Evolutionary conservation across 2,797 vertebrate species (phyloP).

Genomic region (Acanthurus tractus): DNA sequence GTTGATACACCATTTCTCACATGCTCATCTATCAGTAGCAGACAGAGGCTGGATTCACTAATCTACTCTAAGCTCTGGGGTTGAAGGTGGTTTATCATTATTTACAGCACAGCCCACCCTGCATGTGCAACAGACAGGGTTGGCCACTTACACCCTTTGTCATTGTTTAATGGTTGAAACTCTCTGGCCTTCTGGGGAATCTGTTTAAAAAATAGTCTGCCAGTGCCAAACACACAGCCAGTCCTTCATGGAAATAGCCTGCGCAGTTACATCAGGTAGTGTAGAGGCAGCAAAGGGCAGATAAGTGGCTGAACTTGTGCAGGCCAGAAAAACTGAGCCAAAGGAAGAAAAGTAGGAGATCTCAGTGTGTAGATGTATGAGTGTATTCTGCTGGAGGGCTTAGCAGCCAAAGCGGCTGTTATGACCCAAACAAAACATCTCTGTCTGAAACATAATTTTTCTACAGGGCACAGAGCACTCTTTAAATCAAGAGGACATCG

Average conservation of each 20-base stretch:
- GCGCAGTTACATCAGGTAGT: constrained; percentile 45
- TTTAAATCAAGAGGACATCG: constrained; percentile 69
- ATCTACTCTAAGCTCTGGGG: constrained; percentile 34
- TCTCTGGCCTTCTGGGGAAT: constrained; percentile 36
- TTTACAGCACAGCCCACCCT: constrained; percentile 41
- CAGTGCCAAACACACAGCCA: constrained; percentile 40
- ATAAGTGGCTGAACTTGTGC: constrained; percentile 63
- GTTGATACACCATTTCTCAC: constrained; percentile 49
- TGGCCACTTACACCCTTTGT: constrained; percentile 51
- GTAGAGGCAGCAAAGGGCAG: constrained; percentile 53
- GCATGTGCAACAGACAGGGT: constrained; percentile 33
- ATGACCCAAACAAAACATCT: constrained; percentile 71
- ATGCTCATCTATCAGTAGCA: constrained; percentile 60
- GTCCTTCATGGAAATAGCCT: constrained; percentile 41
- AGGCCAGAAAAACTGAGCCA: constrained; percentile 43
- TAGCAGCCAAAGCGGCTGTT: constrained; percentile 42
- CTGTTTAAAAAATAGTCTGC: constrained; percentile 23
- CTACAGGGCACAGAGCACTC: constrained; percentile 60
- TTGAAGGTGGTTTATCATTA: constrained; percentile 48
- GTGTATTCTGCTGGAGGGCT: constrained; percentile 28
- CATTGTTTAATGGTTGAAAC: constrained; percentile 47
- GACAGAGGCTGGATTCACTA: constrained; percentile 48
- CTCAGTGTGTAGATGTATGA: constrained; percentile 48
- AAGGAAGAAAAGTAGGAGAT: constrained; percentile 42
- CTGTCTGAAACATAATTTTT: constrained; percentile 67